These are phyloP conservation scores for Sylvilagus floridanus DNA, from an alignment of 2,797 vertebrate species.

Conservation along the genomic window DNA sequence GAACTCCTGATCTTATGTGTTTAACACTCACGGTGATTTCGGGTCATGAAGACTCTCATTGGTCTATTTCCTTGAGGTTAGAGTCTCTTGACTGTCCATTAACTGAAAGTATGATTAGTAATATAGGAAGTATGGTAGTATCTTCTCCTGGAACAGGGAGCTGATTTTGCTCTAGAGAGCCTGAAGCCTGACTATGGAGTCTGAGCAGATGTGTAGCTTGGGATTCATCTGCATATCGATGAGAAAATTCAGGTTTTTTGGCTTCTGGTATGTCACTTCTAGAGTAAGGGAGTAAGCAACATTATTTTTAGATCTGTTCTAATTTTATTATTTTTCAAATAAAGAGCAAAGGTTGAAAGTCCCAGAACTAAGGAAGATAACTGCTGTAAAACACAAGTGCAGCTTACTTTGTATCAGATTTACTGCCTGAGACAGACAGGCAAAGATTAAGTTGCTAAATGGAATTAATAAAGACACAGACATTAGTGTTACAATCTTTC, in stretches of 20 bases:
- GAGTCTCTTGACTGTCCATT: not conserved
- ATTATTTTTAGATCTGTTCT: not conserved
- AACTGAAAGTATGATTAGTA: not conserved
- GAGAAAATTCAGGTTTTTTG: not conserved
- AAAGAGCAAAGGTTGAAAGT: not conserved
- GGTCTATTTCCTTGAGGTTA: not conserved
- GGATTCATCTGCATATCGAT: not conserved
- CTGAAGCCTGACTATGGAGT: not conserved
- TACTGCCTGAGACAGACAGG: not conserved
- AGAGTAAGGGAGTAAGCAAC: not conserved
- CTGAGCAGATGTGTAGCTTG: rapidly evolving
- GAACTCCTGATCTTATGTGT: not conserved
- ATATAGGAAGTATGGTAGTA: not conserved
- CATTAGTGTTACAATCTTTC: not conserved
- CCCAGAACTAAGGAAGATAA: not conserved
- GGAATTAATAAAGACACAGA: not conserved
- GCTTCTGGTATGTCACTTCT: not conserved
- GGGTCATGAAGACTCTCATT: rapidly evolving
- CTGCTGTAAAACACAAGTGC: not conserved
- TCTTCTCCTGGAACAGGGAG: not conserved
- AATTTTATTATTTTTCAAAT: not conserved
- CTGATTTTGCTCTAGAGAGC: not conserved
- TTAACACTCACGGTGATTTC: not conserved
- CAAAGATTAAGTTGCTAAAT: not conserved
- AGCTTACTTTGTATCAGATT: not conserved